Percentiles rank a stretch among this genome's conserved stretches.
These are phyloP conservation scores for Sialia sialis DNA, from an alignment of 2,113 vertebrate species.

Conservation along the genomic window DNA sequence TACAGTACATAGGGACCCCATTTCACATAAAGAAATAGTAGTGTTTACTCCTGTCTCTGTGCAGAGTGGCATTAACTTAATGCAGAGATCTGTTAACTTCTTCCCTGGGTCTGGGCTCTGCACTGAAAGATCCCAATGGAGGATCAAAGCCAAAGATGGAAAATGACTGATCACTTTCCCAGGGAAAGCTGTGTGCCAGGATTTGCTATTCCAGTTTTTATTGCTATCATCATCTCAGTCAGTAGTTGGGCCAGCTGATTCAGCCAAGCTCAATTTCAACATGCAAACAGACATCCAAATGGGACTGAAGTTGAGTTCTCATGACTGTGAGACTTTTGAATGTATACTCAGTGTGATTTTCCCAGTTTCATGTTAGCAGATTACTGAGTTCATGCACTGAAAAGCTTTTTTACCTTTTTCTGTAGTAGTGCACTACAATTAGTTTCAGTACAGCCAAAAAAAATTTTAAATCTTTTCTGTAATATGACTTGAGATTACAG, in stretches of 20 bases:
- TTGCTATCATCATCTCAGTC: slow-evolving; percentile 50
- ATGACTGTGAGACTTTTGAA: neutral
- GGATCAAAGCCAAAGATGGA: slow-evolving; percentile 36
- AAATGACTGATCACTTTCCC: slow-evolving; percentile 33
- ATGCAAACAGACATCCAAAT: neutral
- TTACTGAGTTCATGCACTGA: neutral
- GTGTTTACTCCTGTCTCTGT: neutral
- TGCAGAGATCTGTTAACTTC: slow-evolving; percentile 6
- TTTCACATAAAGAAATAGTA: neutral
- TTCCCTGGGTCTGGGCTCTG: neutral
- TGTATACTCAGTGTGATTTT: neutral
- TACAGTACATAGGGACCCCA: neutral
- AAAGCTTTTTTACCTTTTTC: neutral
- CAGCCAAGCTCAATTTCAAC: slow-evolving; percentile 41
- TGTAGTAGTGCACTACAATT: neutral
- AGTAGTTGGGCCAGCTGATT: slow-evolving; percentile 13
- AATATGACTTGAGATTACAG: neutral
- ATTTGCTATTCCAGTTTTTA: slow-evolving; percentile 40
- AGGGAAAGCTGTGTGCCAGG: neutral
- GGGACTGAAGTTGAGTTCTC: neutral
- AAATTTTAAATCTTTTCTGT: neutral
- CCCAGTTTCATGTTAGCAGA: neutral
- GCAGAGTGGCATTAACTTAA: neutral
- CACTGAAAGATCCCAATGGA: slow-evolving; percentile 12
- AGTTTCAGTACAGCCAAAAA: neutral